Base-by-base conservation (phyloP, 1,140 invertebrate species). In the Lanistes nyassanus region DNA sequence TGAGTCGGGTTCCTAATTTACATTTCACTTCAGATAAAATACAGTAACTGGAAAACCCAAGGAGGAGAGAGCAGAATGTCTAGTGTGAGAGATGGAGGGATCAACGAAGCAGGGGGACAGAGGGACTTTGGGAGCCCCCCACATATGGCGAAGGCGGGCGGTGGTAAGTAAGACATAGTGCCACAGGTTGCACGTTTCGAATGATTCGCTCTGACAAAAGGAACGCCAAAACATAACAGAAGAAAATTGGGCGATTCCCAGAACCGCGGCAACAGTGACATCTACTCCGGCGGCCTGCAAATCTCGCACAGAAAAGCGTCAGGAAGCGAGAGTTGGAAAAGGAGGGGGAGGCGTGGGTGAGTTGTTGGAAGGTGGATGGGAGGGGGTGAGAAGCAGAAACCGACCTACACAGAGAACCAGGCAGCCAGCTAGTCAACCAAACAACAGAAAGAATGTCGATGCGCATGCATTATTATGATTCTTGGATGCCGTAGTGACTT, bases 21-120 rank as follows among this genome's bases (percentile, higher is more conserved):
- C 37, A 19, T 29, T 37, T 29, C 34, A 39, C 51, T 64, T 71
- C 19, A 34, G n/a, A n/a, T n/a, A n/a, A n/a, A n/a, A n/a, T n/a
- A n/a, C n/a, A n/a, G n/a, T n/a, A n/a, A n/a, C n/a, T n/a, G n/a
- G n/a, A n/a, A n/a, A n/a, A 39, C 21, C 16, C 73, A 39, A 56
- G 67, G 55, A 42, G 71, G 47, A 73, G 68, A 73, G 75, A 65
- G 55, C 36, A n/a, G n/a, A n/a, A n/a, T 55, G 29, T 47, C 62
- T 68, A 76, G 68, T 66, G 31, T 65, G 69, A 76, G 69, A 76
- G 78, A 79, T 34, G 68, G 36, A 76, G 37, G 72, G 39, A 72
- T 51, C 42, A 42, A 60, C 31, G 76, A 39, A 31, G 55, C 13
- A 74, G 29, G 72, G 56, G 56, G 68, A 72, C 23, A 76, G 60